Conservation (phyloP, 2,113 vertebrate species). For the Phylloscopus whistleri region DNA sequence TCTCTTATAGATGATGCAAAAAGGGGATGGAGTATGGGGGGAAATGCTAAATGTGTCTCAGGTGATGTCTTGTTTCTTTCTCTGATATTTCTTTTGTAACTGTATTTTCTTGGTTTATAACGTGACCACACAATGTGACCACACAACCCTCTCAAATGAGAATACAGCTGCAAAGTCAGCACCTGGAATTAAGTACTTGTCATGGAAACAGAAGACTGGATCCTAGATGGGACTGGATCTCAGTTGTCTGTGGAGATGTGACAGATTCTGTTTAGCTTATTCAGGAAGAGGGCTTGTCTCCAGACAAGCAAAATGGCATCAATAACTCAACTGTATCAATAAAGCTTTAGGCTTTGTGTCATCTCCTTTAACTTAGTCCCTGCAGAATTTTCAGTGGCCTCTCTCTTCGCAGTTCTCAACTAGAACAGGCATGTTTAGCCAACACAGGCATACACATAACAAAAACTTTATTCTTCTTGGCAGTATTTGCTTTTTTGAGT, state of each 20-base stretch:
- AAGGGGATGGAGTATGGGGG: not conserved
- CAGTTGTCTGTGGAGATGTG: not conserved
- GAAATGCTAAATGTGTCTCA: not conserved
- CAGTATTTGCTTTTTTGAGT: not conserved
- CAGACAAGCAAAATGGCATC: not conserved
- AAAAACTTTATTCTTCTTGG: not conserved
- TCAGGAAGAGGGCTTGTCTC: not conserved
- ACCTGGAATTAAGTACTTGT: not conserved
- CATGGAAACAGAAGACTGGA: not conserved
- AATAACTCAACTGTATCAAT: not conserved
- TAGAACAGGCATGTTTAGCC: not conserved
- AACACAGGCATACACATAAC: not conserved
- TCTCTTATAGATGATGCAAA: not conserved
- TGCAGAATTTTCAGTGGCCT: not conserved
- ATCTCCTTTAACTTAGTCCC: not conserved
- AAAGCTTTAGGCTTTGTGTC: not conserved
- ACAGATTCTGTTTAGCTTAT: not conserved
- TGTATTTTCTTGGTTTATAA: not conserved
- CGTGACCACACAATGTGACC: not conserved
- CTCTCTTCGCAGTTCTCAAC: not conserved
- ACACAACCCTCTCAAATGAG: not conserved
- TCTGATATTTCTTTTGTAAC: not conserved
- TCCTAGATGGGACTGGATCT: not conserved
- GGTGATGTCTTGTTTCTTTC: not conserved
- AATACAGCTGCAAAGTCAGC: not conserved